A percentile compares a stretch with the other conserved stretches of the same genome.
Conservation (phyloP, 2,797 vertebrate genomes). For the Lerista edwardsae region DNA sequence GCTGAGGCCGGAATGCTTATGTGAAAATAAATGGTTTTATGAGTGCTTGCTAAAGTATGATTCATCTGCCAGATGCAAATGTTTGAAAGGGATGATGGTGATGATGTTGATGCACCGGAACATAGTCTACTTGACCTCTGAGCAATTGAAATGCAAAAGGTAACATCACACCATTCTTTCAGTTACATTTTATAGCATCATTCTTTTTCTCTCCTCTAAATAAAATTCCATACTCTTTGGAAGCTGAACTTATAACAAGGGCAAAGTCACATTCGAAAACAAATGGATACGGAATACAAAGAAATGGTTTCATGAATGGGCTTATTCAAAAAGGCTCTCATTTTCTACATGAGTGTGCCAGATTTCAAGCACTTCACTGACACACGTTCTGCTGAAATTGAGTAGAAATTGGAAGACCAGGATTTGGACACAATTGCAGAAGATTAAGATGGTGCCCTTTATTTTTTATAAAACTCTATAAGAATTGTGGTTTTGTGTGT, state of each 20-base stretch:
- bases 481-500: not conserved
- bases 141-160: conserved; percentile 16
- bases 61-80: conserved; percentile 2
- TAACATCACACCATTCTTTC: conserved; percentile 22
- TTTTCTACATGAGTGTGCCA: not conserved
- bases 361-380: not conserved
- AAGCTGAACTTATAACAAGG: not conserved
- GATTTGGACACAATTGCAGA: not conserved
- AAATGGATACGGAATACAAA: not conserved
- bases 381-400: not conserved
- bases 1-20: conserved; percentile 2
- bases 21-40: conserved; percentile 9
- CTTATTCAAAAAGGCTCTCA: not conserved
- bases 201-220: not conserved
- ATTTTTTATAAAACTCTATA: too few species aligned
- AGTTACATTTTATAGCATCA: conserved; percentile 1
- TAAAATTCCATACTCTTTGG: fast-evolving
- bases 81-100: not conserved
- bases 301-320: not conserved
- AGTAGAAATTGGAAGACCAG: not conserved
- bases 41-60: not conserved
- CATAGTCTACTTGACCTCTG: not conserved
- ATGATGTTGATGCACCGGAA: conserved; percentile 13
- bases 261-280: not conserved
- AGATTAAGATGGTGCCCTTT: not conserved